Conservation (phyloP, 2,888 invertebrate genomes). For the Microplitis deprimator region DNA sequence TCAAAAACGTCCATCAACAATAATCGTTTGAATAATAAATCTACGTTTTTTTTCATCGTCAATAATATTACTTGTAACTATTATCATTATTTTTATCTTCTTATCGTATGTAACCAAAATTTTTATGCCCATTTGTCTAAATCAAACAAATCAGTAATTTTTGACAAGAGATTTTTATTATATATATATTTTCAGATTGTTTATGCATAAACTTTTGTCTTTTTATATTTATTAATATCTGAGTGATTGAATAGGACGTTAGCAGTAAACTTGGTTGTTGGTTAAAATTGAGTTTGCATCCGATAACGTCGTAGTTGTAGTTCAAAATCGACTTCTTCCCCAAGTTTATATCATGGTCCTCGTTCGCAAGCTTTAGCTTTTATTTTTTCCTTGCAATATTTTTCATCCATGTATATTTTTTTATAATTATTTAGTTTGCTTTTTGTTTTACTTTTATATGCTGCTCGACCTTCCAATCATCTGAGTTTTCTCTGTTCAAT, state of each 20-base stretch:
- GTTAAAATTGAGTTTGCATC: conserved; percentile 51
- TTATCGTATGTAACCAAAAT: no score
- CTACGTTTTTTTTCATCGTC: conserved; percentile 19
- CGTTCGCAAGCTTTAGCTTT: conserved; percentile 41
- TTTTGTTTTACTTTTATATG: conserved; percentile 11
- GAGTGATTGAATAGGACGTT: conserved; percentile 30
- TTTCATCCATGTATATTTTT: conserved; percentile 38
- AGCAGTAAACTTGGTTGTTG: conserved; percentile 41
- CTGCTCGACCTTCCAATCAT: neutral
- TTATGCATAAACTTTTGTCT: neutral
- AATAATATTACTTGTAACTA: neutral
- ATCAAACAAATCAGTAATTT: no score
- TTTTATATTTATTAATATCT: neutral
- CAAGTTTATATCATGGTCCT: conserved; percentile 47
- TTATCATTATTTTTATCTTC: no score
- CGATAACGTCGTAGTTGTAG: conserved; percentile 42
- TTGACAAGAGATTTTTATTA: no score
- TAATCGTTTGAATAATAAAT: conserved; percentile 11
- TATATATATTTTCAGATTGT: no score
- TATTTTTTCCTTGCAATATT: conserved; percentile 15
- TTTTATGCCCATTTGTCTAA: no score
- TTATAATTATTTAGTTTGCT: conserved; percentile 23
- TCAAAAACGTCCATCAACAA: conserved; percentile 1
- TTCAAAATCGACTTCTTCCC: conserved; percentile 51
- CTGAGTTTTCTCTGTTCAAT: neutral